Conservation (phyloP, 2,797 vertebrate species). For the Sebastes hubbsi region DNA sequence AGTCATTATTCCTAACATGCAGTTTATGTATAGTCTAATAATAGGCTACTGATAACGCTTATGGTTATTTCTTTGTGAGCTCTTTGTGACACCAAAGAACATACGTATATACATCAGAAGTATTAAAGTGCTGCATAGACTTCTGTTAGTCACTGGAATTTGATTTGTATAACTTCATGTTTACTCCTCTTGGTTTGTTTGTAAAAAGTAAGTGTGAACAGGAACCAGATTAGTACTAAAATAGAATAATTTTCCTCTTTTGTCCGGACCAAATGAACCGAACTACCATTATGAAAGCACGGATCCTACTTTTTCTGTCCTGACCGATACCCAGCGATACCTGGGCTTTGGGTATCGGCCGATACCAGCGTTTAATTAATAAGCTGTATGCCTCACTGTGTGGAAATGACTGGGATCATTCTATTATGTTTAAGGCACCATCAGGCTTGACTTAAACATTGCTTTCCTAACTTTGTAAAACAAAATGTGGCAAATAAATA, state of each 20-base stretch:
- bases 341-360: no score
- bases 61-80: neutral
- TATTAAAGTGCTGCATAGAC: neutral
- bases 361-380: no score
- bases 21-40: neutral
- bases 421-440: no score
- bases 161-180: neutral
- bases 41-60: neutral
- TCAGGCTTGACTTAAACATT: no score
- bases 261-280: neutral
- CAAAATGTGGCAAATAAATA: no score
- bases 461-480: no score
- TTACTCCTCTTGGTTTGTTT: neutral
- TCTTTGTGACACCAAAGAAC: neutral
- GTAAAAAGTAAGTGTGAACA: neutral
- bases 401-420: no score
- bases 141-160: neutral
- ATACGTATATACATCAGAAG: neutral
- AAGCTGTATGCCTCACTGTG: no score
- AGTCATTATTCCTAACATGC: neutral
- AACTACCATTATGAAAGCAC: neutral
- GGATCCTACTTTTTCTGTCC: no score
- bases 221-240: neutral
- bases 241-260: neutral
- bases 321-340: no score